Conservation (phyloP, 2,888 invertebrate species). For the Ceramica pisi region DNA sequence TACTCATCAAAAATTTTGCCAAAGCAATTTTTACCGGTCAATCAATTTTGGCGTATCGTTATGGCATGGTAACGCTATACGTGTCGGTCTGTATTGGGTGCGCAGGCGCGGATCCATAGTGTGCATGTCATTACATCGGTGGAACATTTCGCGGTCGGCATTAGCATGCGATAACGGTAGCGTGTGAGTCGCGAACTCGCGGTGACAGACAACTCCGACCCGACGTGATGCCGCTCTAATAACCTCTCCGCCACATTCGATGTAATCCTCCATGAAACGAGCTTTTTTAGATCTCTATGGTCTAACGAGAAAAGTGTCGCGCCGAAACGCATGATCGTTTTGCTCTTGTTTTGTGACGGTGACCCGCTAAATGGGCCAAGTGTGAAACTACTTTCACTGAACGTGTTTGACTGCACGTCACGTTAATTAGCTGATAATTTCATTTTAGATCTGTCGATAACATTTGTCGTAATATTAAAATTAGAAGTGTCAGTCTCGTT, state of each 20-base stretch:
- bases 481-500: conserved; percentile 41
- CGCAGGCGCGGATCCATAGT: conserved; percentile 71
- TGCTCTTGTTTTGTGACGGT: conserved; percentile 65
- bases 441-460: conserved; percentile 69
- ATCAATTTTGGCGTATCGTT: conserved; percentile 62
- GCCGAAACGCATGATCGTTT: conserved; percentile 72
- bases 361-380: conserved; percentile 76
- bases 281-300: conserved; percentile 62
- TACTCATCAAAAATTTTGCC: conserved; percentile 50
- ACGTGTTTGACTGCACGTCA: conserved; percentile 78
- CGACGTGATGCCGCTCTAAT: conserved; percentile 69
- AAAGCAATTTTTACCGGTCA: conserved; percentile 62
- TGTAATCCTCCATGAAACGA: conserved; percentile 57
- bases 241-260: conserved; percentile 66
- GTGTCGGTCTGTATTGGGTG: conserved; percentile 66
- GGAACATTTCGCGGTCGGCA: conserved; percentile 82
- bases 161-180: conserved; percentile 87
- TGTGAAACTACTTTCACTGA: conserved; percentile 87
- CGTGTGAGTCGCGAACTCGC: conserved; percentile 62
- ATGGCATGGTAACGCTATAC: conserved; percentile 64
- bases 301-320: conserved; percentile 77
- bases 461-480: conserved; percentile 61
- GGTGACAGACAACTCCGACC: conserved; percentile 67
- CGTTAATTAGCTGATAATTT: conserved; percentile 83
- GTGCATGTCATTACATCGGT: conserved; percentile 82